Evolutionary conservation across 1,140 invertebrate species (phyloP).

Genomic region (Bombus huntii): DNA sequence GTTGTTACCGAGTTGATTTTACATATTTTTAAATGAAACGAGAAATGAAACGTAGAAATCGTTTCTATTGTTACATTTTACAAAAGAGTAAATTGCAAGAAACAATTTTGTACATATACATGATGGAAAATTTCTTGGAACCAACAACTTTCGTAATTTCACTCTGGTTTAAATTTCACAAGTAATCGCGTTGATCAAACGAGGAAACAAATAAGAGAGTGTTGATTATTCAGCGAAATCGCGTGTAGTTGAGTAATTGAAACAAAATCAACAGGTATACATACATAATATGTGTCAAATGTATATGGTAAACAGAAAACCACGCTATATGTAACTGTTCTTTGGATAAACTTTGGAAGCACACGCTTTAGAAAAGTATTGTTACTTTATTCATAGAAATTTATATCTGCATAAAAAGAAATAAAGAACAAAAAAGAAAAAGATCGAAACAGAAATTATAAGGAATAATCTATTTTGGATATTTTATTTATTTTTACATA

Average conservation of each 20-base stretch:
- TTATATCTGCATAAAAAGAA: no score
- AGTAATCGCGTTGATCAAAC: neutral
- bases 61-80: neutral
- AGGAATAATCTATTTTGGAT: no score
- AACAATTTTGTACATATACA: neutral
- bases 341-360: neutral
- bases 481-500: no score
- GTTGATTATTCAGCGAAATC: slow-evolving; percentile 12
- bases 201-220: neutral
- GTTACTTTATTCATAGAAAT: neutral
- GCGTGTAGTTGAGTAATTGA: neutral
- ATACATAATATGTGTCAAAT: neutral
- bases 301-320: neutral
- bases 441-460: no score
- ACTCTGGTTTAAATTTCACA: neutral
- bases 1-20: neutral
- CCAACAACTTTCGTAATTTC: neutral
- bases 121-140: neutral
- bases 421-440: no score
- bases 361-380: neutral
- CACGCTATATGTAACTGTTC: neutral
- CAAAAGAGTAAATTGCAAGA: neutral
- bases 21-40: neutral
- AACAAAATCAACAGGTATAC: neutral
- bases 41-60: neutral